Conservation (phyloP, 2,113 vertebrate species). For the Delphinapterus leucas region DNA sequence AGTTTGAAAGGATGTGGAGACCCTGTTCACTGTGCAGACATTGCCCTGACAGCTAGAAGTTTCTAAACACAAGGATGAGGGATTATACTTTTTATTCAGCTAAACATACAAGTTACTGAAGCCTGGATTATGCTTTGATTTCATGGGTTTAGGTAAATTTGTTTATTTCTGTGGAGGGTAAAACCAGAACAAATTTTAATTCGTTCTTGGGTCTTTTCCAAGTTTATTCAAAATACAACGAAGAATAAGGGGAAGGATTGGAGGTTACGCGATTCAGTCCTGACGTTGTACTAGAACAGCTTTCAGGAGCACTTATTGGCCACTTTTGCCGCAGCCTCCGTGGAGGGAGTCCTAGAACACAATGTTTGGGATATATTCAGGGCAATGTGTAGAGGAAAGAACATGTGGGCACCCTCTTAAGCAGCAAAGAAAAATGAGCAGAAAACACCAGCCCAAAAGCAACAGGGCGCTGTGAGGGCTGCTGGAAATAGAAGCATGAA, state of each 20-base stretch:
- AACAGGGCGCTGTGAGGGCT: not conserved
- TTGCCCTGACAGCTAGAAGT: not conserved
- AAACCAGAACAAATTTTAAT: conserved; percentile 45
- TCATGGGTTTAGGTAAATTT: conserved; percentile 47
- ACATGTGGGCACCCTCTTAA: not conserved
- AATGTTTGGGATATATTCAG: not conserved
- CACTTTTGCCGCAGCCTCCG: not conserved
- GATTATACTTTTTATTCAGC: conserved; percentile 42
- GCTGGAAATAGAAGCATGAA: not conserved
- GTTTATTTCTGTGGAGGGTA: conserved; percentile 50
- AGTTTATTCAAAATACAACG: conserved; percentile 43
- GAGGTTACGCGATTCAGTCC: not conserved
- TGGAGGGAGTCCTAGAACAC: not conserved
- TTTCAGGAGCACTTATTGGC: not conserved
- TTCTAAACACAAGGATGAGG: conserved; percentile 9
- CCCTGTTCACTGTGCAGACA: not conserved
- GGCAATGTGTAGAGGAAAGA: not conserved
- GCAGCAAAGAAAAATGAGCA: not conserved
- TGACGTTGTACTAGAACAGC: not conserved
- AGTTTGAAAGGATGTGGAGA: not conserved
- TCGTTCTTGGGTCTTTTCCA: not conserved
- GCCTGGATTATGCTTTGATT: conserved; percentile 35
- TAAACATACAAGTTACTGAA: conserved; percentile 1
- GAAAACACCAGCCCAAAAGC: not conserved
- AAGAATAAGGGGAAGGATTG: not conserved